phyloP scores from a whole-genome alignment of 53 echinoderm and acorn worm species.

The Holothuria leucospilota region DNA sequence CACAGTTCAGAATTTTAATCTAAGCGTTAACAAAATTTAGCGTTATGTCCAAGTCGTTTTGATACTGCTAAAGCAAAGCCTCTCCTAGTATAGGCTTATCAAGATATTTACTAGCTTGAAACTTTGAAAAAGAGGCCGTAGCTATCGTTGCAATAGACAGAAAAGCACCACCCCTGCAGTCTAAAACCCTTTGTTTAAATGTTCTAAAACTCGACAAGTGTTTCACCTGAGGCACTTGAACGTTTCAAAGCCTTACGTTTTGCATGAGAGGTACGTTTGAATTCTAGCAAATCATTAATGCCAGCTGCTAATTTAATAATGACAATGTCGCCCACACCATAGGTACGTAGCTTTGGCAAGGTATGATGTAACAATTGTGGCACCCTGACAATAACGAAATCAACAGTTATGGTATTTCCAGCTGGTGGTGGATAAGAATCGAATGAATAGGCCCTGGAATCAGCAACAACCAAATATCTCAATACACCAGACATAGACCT shows the following conservation, averaged over 20 bases:
- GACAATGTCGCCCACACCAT: background rate
- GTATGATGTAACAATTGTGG: background rate
- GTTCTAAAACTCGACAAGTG: background rate
- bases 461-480: background rate
- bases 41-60: background rate
- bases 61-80: background rate
- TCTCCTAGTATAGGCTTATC: background rate
- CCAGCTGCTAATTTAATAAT: background rate
- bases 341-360: background rate
- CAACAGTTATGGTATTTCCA: background rate
- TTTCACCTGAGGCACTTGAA: background rate
- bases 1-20: background rate
- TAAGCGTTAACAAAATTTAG: background rate
- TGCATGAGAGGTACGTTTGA: background rate
- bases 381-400: background rate
- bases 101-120: background rate
- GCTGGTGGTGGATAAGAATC: background rate
- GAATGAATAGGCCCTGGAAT: background rate
- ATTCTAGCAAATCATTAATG: background rate
- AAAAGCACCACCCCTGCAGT: background rate
- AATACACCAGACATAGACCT: background rate
- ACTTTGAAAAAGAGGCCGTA: background rate
- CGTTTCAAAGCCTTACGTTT: background rate
- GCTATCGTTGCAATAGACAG: background rate
- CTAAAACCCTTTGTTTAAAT: background rate